Base-by-base conservation (phyloP, 2,113 vertebrate genomes). In the Ahaetulla prasina region DNA sequence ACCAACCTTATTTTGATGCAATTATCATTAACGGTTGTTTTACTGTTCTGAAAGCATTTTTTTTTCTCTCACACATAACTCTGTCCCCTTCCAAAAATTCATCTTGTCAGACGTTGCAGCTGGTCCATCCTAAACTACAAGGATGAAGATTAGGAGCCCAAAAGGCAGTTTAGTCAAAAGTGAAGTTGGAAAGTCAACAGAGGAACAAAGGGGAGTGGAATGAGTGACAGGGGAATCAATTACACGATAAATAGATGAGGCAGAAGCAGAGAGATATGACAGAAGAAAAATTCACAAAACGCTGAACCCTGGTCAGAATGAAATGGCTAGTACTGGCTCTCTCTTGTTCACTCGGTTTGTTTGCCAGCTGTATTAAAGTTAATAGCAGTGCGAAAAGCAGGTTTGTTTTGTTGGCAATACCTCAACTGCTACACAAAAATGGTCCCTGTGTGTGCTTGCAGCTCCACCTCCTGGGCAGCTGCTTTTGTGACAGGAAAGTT, bases 401-500 rank as follows among this genome's bases (percentile, higher is more conserved):
- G 3, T 54, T 50, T 43, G 14, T 45, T 63, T 52, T 92, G 52
- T 57, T 22, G 35, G n/a, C 20, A 92, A n/a, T n/a, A 27, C 54
- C 88, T 92, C 53, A 52, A 18, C 45, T 35, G 25, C 50, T 30
- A 8, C 35, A 45, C 30, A 55, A 63, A 84, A 89, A 49, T 45
- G 25, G 53, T 80, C 74, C 85, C 22, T 50, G 88, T 86, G 88
- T 86, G 45, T 90, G 85, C 88, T 90, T 63, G 54, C 47, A 89
- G 88, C 92, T 85, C 92, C 92, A 92, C 89, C 92, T 92, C 85
- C 92, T 92, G 92, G 88, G 30, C 92, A 92, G 54, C 68, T 63
- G 45, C 88, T n/a, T 92, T 54, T 86, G 45, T 86, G 47, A 60
- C 80, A 90, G n/a, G 60, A 14, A 92, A 54, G 50, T 18, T 55